phyloP scores from a whole-genome alignment of 2,888 invertebrate genomes.

The Chloromyia formosa region DNA sequence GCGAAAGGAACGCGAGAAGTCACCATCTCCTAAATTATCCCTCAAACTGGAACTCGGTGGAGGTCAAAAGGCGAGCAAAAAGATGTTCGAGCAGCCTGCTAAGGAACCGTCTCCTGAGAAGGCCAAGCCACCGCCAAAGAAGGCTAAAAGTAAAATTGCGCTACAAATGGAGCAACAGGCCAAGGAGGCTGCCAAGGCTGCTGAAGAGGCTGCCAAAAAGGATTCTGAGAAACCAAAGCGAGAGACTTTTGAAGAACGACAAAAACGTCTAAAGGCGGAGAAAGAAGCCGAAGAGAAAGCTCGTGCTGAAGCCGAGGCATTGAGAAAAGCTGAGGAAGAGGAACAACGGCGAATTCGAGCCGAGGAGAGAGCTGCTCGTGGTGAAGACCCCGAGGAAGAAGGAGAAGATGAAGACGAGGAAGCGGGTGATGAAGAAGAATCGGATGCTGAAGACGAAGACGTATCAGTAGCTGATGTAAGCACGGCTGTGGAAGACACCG shows the following conservation, averaged over 20 bases:
- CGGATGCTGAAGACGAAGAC: conserved; percentile 49
- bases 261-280: conserved; percentile 58
- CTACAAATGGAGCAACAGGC: conserved; percentile 63
- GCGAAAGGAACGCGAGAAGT: conserved; percentile 61
- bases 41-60: conserved; percentile 62
- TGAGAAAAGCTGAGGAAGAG: conserved; percentile 58
- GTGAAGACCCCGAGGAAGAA: conserved; percentile 54
- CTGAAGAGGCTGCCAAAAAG: conserved; percentile 58
- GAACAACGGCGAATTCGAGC: conserved; percentile 54
- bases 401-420: conserved; percentile 52
- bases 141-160: conserved; percentile 59
- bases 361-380: conserved; percentile 56
- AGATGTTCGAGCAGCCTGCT: conserved; percentile 60
- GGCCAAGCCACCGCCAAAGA: conserved; percentile 61
- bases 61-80: conserved; percentile 61
- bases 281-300: conserved; percentile 56
- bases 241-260: conserved; percentile 60
- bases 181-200: conserved; percentile 60
- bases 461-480: conserved; percentile 51
- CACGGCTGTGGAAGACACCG: conserved; percentile 53
- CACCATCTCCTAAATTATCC: conserved; percentile 60
- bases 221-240: conserved; percentile 58
- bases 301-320: conserved; percentile 52
- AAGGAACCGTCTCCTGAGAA: conserved; percentile 52
- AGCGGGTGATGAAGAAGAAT: conserved; percentile 49